Conservation (phyloP, 2,113 vertebrate species). For the chimpanzee (Pan troglodytes) region NHGRI_mPanTro3-v2.1_pri NC_072398.2:123709001-123709500, state of each 20-base stretch:
- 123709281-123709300: not conserved
- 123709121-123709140: not conserved
- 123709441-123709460: not conserved
- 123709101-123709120: not conserved
- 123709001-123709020: not conserved
- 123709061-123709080: not conserved
- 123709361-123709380: not conserved
- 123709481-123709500: not conserved
- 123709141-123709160: not conserved
- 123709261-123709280: not conserved
- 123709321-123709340: not conserved
- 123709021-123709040: not conserved
- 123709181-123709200: not conserved
- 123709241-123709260: not conserved
- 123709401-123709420: constrained; percentile 19
- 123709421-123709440: not conserved
- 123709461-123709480: not conserved
- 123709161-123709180: not conserved
- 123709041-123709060: not conserved
- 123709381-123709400: not conserved
- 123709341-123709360: not conserved
- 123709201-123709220: not conserved
- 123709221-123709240: not conserved
- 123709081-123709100: not conserved
- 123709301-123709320: not conserved